Evolutionary conservation across 1,140 invertebrate species (phyloP).

Genomic region (Plodia interpunctella): DNA sequence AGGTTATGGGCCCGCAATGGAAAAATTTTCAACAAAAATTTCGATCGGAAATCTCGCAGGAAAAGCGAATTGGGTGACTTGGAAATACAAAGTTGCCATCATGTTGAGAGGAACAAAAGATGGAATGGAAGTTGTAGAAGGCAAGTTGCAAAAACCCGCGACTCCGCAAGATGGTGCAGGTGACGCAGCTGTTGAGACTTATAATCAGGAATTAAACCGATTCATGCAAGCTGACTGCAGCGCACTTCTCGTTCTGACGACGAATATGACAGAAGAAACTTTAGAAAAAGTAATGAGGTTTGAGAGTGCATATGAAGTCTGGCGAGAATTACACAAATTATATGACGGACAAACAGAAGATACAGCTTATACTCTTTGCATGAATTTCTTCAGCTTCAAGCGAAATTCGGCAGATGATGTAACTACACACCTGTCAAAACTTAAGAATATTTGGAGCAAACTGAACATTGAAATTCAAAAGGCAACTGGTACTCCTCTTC

Average conservation of each 20-base stretch:
- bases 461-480: slow-evolving; percentile 1
- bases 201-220: no score
- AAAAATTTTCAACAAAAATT: no score
- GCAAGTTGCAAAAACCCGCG: no score
- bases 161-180: no score
- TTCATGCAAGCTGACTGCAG: not conserved
- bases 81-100: not conserved
- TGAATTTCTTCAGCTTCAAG: slow-evolving; percentile 27
- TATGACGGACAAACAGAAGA: slow-evolving; percentile 24
- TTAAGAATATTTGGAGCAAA: slow-evolving; percentile 18
- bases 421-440: slow-evolving; percentile 18
- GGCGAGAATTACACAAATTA: not conserved
- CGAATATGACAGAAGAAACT: not conserved
- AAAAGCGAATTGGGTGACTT: slow-evolving; percentile 7
- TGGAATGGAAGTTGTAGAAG: not conserved
- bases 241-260: not conserved
- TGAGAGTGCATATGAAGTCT: not conserved
- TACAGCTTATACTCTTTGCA: slow-evolving; percentile 24
- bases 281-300: not conserved
- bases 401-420: slow-evolving; percentile 15
- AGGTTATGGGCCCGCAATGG: no score
- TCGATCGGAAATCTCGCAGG: no score
- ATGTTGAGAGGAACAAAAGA: not conserved
- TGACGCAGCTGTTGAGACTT: not conserved
- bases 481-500: no score